Evolutionary conservation across 1,140 invertebrate genomes (phyloP).

Genomic region (Rhyzopertha dominica): DNA sequence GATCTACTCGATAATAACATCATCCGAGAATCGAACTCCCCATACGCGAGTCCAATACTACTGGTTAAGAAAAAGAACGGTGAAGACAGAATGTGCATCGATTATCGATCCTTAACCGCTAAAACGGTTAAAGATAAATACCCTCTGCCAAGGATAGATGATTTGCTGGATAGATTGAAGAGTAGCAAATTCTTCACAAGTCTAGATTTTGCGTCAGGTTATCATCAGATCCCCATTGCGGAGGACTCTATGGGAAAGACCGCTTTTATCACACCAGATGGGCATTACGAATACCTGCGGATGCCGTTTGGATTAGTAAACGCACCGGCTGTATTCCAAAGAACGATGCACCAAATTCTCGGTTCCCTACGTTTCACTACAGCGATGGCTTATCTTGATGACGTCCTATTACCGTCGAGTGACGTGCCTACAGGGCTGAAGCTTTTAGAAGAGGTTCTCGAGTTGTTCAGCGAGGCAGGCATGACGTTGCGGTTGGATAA

Average conservation of each 20-base stretch:
- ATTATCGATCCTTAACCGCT: no score
- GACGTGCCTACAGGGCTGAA: conserved; percentile 11
- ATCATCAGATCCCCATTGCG: conserved; percentile 33
- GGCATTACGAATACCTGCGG: conserved; percentile 31
- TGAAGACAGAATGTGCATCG: no score
- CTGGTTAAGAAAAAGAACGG: no score
- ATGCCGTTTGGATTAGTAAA: conserved; percentile 36
- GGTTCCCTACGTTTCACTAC: conserved; percentile 6
- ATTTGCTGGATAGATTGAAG: conserved; percentile 22
- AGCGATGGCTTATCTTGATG: conserved; percentile 22
- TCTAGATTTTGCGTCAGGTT: conserved; percentile 28
- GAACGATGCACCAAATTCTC: conserved; percentile 15
- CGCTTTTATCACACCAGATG: conserved; percentile 27
- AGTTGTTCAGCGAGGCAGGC: conserved; percentile 3
- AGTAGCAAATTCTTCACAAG: conserved; percentile 28
- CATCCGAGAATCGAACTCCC: no score
- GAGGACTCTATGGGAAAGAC: conserved; percentile 35
- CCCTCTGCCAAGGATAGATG: conserved; percentile 30
- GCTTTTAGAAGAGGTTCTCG: conserved; percentile 13
- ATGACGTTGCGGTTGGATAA: conserved; percentile 13
- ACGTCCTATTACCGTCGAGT: conserved; percentile 17
- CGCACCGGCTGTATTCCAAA: conserved; percentile 32
- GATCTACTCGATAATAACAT: conserved; percentile 45
- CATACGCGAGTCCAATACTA: no score
- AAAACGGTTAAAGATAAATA: conserved; percentile 34